A percentile compares a stretch with the other conserved stretches of the same genome.
These are phyloP conservation scores for Ricordea florida DNA, from an alignment of 92 coral and sea anemone species.

Conservation along the genomic window DNA sequence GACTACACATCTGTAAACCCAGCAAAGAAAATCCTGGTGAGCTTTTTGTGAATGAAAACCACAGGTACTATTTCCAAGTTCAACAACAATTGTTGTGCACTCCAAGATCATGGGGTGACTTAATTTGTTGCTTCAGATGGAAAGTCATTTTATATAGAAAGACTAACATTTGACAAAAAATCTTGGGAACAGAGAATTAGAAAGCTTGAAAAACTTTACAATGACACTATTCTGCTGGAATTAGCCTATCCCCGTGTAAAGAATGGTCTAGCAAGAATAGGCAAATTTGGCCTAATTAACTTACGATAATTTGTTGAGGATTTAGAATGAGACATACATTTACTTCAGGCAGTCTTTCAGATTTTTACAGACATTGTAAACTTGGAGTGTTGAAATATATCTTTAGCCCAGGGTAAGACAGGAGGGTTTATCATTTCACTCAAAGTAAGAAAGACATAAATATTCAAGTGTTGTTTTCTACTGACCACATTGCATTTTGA, in stretches of 20 bases:
- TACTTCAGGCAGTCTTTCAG: not conserved
- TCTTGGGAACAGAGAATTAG: constrained; percentile 26
- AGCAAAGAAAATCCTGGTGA: constrained; percentile 16
- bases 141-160: constrained; percentile 11
- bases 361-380: too few species aligned
- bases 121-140: constrained; percentile 49
- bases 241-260: constrained; percentile 56
- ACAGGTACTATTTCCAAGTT: constrained; percentile 35
- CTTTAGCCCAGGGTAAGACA: not conserved
- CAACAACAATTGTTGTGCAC: constrained; percentile 36
- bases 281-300: constrained; percentile 51
- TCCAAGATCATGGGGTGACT: constrained; percentile 45
- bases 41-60: constrained; percentile 34
- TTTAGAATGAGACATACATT: not conserved
- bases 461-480: not conserved
- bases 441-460: constrained; percentile 2
- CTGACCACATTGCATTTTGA: not conserved
- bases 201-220: constrained; percentile 28
- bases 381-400: too few species aligned
- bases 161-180: constrained; percentile 24
- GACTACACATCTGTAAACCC: constrained; percentile 26
- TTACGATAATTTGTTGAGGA: constrained; percentile 21
- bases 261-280: constrained; percentile 41
- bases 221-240: constrained; percentile 37
- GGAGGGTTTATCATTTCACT: too few species aligned